Base-by-base conservation (phyloP, 2,888 invertebrate genomes). In the Drosophila testacea region DNA sequence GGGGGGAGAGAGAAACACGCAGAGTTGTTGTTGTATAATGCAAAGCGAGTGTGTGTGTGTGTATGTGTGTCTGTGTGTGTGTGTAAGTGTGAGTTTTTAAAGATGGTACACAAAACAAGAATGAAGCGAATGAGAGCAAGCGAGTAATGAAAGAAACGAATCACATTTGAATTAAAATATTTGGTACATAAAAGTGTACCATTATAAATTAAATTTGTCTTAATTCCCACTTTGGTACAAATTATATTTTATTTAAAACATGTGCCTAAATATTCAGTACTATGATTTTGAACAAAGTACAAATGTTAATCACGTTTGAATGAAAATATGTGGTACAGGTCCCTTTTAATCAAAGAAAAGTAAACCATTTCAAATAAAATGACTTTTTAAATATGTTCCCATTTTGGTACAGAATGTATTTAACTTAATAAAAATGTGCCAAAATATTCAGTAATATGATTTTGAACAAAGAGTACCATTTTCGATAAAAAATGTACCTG, bases 21-120 rank as follows among this genome's bases (percentile, higher is more conserved):
- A 60, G 3, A 11, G 5, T 27, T 44, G 16, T 44, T 44, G 16
- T 28, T 42, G 11, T 59, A 32, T 48, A 28, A 30, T 39, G 48
- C 38, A 48, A 5, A 48, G 16, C 47, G 32, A 48, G 9, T 47
- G 22, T 36, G 27, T 48, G 39, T 10, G 39, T 48, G 48, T 32
- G 22, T 16, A 22, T 32, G 32, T 34, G 9, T 10, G 6, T 27
- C 9, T 41, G 34, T 11, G 39, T 16, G 38, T 38, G 16, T 50
- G 59, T n/a, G 39, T n/a, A 16, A 16, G n/a, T 42, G 34, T 11
- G 32, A 4, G 5, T 51, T 22, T 22, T 1, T 22, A 4, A 39
- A 52, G n/a, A 46, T 13, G 38, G 27, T 36, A 44, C 34, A 56
- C 42, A 36, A 10, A 13, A 28, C 10, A 22, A 36, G 4, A 16